phyloP scores from a whole-genome alignment of 2,113 vertebrate species.

The Microcebus griseorufus region DNA sequence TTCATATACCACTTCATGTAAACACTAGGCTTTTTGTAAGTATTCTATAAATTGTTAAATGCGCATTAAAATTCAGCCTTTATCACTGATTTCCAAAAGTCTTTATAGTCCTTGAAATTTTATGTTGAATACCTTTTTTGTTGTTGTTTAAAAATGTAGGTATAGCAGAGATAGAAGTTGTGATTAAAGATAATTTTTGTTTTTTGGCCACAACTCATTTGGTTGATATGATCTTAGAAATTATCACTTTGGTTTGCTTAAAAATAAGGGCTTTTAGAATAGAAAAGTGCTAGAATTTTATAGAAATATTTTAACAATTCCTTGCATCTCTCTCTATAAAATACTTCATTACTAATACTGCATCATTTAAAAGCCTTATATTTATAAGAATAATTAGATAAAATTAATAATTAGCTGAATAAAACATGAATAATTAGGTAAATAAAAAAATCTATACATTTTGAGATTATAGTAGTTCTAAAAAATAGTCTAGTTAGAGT shows the following conservation, averaged over 20 bases:
- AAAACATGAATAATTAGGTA: background rate
- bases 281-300: background rate
- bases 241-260: background rate
- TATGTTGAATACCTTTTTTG: background rate
- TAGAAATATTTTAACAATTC: background rate
- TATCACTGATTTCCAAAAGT: background rate
- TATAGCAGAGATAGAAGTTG: background rate
- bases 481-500: background rate
- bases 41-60: background rate
- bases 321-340: background rate
- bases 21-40: background rate
- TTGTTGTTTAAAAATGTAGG: background rate
- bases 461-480: background rate
- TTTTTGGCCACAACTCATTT: background rate
- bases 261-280: background rate
- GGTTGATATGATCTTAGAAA: constrained; percentile 4
- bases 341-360: background rate
- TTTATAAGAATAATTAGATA: background rate
- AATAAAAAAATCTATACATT: background rate
- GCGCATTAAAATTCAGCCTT: background rate
- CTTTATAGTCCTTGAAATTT: background rate
- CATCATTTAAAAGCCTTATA: background rate
- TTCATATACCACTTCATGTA: background rate
- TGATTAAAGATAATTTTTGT: background rate
- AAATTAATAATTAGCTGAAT: background rate